Percentiles rank a stretch among this genome's conserved stretches.
Evolutionary conservation across 2,797 vertebrate genomes (phyloP).

Genomic region (Aulostomus chinensis): DNA sequence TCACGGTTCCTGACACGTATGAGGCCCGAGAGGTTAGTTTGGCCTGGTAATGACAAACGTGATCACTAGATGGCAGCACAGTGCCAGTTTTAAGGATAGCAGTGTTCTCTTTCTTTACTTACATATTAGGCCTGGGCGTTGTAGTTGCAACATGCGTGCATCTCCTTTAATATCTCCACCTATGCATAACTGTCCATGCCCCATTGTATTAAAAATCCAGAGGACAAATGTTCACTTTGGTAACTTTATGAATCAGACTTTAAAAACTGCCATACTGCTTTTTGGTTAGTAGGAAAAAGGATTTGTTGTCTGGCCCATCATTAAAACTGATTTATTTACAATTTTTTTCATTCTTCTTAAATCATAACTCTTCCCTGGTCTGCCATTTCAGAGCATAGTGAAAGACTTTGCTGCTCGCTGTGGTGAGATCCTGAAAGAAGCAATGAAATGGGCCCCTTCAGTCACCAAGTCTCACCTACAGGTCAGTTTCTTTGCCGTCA

Average conservation of each 20-base stretch:
- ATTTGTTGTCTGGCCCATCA: background rate
- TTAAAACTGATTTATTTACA: no score
- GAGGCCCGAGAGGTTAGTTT: constrained; percentile 92
- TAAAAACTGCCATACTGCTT: no score
- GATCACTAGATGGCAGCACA: constrained; percentile 50
- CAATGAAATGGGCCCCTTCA: constrained; percentile 99
- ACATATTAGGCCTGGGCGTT: no score
- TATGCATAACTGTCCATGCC: no score
- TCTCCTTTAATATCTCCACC: no score
- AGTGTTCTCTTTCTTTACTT: no score
- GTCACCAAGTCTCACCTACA: constrained; percentile 98
- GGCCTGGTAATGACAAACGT: background rate
- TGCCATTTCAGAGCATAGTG: constrained; percentile 88
- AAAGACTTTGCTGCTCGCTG: constrained; percentile 98
- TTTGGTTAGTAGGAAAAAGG: no score
- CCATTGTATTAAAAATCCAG: no score
- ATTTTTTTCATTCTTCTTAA: background rate
- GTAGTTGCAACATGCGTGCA: no score
- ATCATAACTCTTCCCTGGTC: background rate
- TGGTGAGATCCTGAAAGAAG: constrained; percentile 97
- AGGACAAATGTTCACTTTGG: no score
- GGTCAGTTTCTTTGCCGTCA: constrained; percentile 69
- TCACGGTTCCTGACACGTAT: constrained; percentile 96
- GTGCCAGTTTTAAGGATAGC: constrained; percentile 13
- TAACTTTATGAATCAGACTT: no score